A percentile compares a stretch with the other conserved stretches of the same genome.
Evolutionary conservation across 2,888 invertebrate species (phyloP).

Genomic region (Gari tellinella): DNA sequence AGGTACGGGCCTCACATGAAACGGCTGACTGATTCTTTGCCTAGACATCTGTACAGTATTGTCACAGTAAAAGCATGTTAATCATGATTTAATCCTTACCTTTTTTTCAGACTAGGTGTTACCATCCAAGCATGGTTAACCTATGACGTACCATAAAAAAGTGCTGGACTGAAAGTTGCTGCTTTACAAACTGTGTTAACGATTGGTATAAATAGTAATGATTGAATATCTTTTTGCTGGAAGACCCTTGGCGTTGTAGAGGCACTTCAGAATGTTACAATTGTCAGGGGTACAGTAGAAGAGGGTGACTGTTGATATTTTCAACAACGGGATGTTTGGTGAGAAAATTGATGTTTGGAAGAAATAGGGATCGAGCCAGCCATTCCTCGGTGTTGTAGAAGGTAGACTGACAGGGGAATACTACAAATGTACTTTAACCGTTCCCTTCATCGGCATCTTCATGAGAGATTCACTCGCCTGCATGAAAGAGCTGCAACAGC

Average conservation of each 20-base stretch:
- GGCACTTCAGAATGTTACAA: neutral
- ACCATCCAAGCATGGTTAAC: too few species aligned
- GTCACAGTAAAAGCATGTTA: too few species aligned
- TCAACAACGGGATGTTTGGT: neutral
- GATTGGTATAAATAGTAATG: too few species aligned
- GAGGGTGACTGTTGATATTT: neutral
- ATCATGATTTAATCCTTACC: too few species aligned
- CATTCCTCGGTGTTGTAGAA: too few species aligned
- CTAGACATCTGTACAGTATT: too few species aligned
- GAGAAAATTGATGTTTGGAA: neutral
- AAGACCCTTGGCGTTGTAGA: neutral
- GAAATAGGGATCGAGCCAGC: neutral
- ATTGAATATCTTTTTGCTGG: neutral
- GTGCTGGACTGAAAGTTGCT: too few species aligned
- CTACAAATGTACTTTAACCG: neutral
- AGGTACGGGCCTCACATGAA: too few species aligned
- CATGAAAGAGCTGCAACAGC: neutral
- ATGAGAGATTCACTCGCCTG: neutral
- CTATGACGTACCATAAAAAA: too few species aligned
- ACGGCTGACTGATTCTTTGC: too few species aligned
- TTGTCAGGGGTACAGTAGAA: neutral
- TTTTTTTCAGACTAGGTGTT: too few species aligned
- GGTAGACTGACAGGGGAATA: neutral
- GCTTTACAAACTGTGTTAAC: too few species aligned
- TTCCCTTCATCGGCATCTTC: neutral